phyloP scores from a whole-genome alignment of 2,113 vertebrate genomes.

The Neolamprologus devosi region DNA sequence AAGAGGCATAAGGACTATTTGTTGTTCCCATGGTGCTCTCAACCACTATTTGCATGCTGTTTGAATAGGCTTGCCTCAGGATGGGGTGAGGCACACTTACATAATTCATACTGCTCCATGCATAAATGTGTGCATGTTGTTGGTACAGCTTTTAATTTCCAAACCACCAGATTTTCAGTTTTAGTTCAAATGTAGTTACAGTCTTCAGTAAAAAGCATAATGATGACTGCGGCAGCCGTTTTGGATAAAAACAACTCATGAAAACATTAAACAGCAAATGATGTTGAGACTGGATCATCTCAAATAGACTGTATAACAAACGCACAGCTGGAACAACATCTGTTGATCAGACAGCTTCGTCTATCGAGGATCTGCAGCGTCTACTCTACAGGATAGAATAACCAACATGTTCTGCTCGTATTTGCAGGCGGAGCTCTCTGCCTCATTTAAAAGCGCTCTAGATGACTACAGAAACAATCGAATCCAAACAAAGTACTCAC shows the following conservation, averaged over 20 bases:
- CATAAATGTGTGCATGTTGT: neutral
- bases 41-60: conserved; percentile 56
- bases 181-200: neutral
- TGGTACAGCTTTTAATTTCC: neutral
- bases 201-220: neutral
- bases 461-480: neutral
- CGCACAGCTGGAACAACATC: neutral
- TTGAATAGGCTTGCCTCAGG: conserved; percentile 35
- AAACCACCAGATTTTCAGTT: neutral
- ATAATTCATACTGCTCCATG: neutral
- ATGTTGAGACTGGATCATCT: neutral
- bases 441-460: neutral
- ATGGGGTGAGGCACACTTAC: neutral
- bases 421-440: neutral
- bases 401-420: neutral
- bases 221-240: neutral
- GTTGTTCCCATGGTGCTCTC: conserved; percentile 5
- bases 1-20: neutral
- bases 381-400: neutral
- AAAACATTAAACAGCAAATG: neutral
- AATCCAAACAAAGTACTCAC: neutral
- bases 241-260: neutral
- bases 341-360: neutral
- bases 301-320: neutral
- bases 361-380: accelerated